Evolutionary conservation across 2,797 vertebrate genomes (phyloP).

Genomic region (Heteromormyrus szaboi): DNA sequence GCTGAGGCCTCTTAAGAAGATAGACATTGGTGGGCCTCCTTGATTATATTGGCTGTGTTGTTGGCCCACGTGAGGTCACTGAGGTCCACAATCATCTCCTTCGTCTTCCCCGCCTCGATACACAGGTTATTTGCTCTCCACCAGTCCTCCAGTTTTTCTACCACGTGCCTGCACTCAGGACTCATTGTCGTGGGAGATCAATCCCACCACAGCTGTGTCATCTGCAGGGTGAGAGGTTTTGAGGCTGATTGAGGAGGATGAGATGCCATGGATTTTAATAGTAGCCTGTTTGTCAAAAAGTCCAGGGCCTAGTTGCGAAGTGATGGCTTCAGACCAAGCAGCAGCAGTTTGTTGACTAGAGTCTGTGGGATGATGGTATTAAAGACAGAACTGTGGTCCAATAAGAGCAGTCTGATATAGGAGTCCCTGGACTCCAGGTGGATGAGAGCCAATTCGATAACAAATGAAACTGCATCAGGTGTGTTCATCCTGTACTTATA

Average conservation of each 20-base stretch:
- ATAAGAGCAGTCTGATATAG: slow-evolving; percentile 12
- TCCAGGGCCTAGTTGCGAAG: not conserved
- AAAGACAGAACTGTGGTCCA: slow-evolving; percentile 13
- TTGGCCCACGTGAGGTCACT: too few species aligned
- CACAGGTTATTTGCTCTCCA: not conserved
- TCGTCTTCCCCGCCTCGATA: not conserved
- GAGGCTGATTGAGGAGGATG: not conserved
- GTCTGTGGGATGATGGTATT: not conserved
- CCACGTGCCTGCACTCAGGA: not conserved
- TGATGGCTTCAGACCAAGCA: not conserved
- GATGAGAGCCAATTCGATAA: not conserved
- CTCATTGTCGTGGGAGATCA: not conserved
- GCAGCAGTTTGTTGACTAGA: not conserved
- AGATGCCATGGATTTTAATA: not conserved
- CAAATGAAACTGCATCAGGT: not conserved
- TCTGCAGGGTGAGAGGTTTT: not conserved
- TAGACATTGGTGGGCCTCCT: too few species aligned
- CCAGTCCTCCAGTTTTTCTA: not conserved
- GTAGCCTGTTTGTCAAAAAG: not conserved
- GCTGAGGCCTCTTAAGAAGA: too few species aligned
- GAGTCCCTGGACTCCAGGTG: slow-evolving; percentile 15
- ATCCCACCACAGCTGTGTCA: not conserved
- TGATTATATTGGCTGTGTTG: too few species aligned
- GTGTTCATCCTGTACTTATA: not conserved
- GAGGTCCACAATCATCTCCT: too few species aligned